Evolutionary conservation across 2,888 invertebrate species (phyloP), one percentile per base, ranked within the genome.

Genomic region (Apotomis betuletana): DNA sequence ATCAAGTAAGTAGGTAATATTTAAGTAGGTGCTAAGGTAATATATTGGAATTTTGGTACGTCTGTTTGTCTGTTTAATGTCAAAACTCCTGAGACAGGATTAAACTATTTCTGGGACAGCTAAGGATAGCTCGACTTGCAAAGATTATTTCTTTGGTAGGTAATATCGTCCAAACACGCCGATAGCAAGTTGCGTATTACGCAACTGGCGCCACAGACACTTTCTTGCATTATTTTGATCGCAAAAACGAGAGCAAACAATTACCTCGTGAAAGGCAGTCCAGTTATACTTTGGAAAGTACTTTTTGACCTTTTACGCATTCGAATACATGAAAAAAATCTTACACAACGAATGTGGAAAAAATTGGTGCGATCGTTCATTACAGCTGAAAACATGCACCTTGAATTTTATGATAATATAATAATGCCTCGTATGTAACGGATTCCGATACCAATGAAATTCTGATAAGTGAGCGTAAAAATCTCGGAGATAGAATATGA

Each of bases 251-350:
- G 88, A 89, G 85, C 85, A 71, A 87, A 85, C 87, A 87, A 89
- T 88, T 88, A 87, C 86, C 74, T 78, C 79, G 90, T 88, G 91
- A 91, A 91, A 91, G 90, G 87, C 85, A 77, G 75, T 77, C 78
- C 78, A 85, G 85, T 87, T 84, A 85, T 82, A 83, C 81, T 88
- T 89, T 89, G 88, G 90, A 91, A 91, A 91, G 90, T 86, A 80
- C 81, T 83, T 83, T 78, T 79, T 86, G 86, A 88, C 86, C 87
- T 90, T 70, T 61, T 88, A 87, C 83, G 78, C 86, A 87, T 87
- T 87, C 75, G 70, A 36, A 64, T 4, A 60, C 9, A 46, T 46
- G 60, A 60, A 49, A 55, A 55, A 51, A 15, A 36, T 54, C 15
- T 61, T 69, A 65, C 64, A 67, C 67, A 52, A 55, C 61, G 41